Evolutionary conservation across 2,888 invertebrate species (phyloP), one percentile per base, ranked within the genome.

Genomic region (Thelaira solivaga): DNA sequence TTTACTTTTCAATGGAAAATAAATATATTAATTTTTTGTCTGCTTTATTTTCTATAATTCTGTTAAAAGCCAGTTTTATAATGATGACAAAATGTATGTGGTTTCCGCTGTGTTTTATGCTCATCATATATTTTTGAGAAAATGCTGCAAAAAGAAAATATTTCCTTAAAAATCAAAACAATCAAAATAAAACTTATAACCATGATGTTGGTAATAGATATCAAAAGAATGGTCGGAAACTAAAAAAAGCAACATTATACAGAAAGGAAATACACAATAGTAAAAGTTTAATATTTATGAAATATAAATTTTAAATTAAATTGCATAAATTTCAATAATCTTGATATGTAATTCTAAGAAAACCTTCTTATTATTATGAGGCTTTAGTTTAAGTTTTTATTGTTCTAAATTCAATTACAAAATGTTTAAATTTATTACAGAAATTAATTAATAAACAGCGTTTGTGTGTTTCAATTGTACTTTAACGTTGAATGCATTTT

Each of bases 91-190:
- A 78, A 74, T 74, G 61, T 53, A 53, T 74, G 61, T 49, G 69
- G 74, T 61, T 74, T 78, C 78, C 69, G 74, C 47, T 47, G 41
- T 64, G 67, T 67, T 68, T 49, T 45, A 68, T 77, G 68, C 43
- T 49, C 62, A 55, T 72, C 34, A 43, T 68, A 72, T 16, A 26
- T 41, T 49, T 55, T 61, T 55, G 49, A 31, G 51, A 43, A 34
- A 72, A 51, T 20, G 22, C 39, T 41, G 31, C 29, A 26, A 57
- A 26, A 31, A 39, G 11, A 62, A 47, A 45, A 6, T 41, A 13
- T 43, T 51, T 49, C 43, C 47, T 47, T 18, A 49, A 49, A 29
- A 69, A 24, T 1, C 16, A n/a, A 51, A 53, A 36, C 34, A 31
- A 53, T 31, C 39, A 39, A 47, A 61, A n/a, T 22, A 24, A 26